A percentile compares a stretch with the other conserved stretches of the same genome.
phyloP scores from a whole-genome alignment of 2,797 vertebrate species.

The Uromys caudimaculatus region DNA sequence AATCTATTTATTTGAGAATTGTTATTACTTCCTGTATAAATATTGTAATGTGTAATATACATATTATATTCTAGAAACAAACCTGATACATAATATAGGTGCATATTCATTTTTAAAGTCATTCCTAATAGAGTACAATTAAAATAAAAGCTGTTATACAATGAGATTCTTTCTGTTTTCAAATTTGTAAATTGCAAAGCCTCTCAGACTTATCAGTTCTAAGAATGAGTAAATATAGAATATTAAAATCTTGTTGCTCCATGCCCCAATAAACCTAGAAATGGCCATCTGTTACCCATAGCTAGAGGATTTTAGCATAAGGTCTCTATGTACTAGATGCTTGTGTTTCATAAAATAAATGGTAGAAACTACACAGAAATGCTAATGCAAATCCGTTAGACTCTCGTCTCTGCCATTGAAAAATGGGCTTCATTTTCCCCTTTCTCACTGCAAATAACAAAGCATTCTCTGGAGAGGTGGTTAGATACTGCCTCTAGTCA shows the following conservation, averaged over 20 bases:
- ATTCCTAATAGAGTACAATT: background rate
- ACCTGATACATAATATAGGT: background rate
- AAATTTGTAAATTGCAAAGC: background rate
- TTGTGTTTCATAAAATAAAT: constrained; percentile 68
- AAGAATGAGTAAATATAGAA: constrained; percentile 4
- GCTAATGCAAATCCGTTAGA: constrained; percentile 46
- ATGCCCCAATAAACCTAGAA: background rate
- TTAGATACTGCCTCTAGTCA: constrained; percentile 26
- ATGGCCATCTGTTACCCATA: constrained; percentile 58
- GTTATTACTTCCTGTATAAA: background rate
- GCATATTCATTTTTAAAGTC: background rate
- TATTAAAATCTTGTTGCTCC: background rate
- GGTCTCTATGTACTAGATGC: constrained; percentile 13
- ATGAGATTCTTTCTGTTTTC: background rate
- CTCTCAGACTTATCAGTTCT: background rate
- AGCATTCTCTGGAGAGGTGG: background rate
- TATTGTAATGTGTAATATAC: background rate
- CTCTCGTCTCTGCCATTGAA: constrained; percentile 35
- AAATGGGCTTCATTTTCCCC: constrained; percentile 52
- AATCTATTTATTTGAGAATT: background rate
- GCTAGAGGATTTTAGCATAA: constrained; percentile 53
- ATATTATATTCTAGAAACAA: background rate
- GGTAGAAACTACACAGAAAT: constrained; percentile 42
- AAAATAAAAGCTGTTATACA: background rate
- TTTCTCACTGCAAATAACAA: background rate